These are phyloP conservation scores for Drosophila kuntzei DNA, from an alignment of 2,888 invertebrate genomes.

Conservation along the genomic window DNA sequence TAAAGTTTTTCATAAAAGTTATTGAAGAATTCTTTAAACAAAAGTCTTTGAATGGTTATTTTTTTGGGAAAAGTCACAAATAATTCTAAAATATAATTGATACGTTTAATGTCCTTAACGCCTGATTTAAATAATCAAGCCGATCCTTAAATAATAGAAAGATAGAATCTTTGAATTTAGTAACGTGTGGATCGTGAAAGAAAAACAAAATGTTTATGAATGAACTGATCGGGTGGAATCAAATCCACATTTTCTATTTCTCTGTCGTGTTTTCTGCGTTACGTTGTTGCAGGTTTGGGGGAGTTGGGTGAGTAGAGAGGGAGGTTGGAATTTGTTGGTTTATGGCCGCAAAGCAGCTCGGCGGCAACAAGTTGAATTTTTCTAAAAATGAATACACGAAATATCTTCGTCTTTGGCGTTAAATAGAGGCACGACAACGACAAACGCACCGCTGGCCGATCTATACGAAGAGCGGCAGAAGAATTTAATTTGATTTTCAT, in stretches of 20 bases:
- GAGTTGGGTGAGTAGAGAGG: constrained; percentile 1
- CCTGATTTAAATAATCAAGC: too few relatives aligned
- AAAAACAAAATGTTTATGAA: constrained; percentile 54
- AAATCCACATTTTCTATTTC: constrained; percentile 27
- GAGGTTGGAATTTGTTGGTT: constrained; percentile 44
- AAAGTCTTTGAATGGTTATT: too few relatives aligned
- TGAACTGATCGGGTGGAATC: constrained; percentile 44
- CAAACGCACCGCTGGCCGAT: constrained; percentile 64
- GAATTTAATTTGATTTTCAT: constrained; percentile 74
- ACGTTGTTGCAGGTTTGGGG: constrained; percentile 12
- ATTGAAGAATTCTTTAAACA: too few relatives aligned
- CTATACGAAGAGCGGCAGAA: constrained; percentile 54
- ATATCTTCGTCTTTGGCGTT: constrained; percentile 79
- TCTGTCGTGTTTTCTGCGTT: constrained; percentile 25
- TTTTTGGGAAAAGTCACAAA: too few relatives aligned
- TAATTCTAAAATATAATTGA: too few relatives aligned
- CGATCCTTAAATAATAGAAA: neutral
- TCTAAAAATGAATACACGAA: constrained; percentile 80
- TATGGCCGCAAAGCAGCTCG: constrained; percentile 61
- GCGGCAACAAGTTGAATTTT: constrained; percentile 79
- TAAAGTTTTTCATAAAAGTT: too few relatives aligned
- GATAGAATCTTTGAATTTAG: neutral
- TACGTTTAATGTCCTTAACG: too few relatives aligned
- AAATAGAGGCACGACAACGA: constrained; percentile 59
- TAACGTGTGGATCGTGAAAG: constrained; percentile 1